These are phyloP conservation scores for Hecatera dysodea DNA, from an alignment of 2,888 invertebrate species.

Conservation along the genomic window DNA sequence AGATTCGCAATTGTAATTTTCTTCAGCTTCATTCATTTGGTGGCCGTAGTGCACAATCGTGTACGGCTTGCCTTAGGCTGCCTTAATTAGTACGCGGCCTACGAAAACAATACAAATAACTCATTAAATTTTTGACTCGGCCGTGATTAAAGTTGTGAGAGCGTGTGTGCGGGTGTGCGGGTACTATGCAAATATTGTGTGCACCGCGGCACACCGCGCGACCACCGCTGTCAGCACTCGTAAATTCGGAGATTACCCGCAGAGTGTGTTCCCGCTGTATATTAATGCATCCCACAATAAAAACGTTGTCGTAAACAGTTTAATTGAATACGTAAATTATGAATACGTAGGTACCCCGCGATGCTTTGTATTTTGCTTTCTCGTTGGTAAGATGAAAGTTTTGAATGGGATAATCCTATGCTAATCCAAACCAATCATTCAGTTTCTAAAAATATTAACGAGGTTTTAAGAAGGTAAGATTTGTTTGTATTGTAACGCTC, in stretches of 20 bases:
- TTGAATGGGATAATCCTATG: constrained; percentile 28
- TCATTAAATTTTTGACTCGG: constrained; percentile 57
- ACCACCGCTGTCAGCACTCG: constrained; percentile 60
- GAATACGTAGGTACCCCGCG: constrained; percentile 17
- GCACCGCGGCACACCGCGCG: constrained; percentile 41
- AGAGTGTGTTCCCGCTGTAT: constrained; percentile 56
- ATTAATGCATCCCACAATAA: constrained; percentile 58
- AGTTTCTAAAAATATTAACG: constrained; percentile 14
- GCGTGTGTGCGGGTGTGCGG: constrained; percentile 48
- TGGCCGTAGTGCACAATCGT: constrained; percentile 43
- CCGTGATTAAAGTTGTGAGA: constrained; percentile 62
- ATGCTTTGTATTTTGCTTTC: constrained; percentile 23
- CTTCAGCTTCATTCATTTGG: constrained; percentile 52
- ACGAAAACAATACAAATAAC: constrained; percentile 60
- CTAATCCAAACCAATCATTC: constrained; percentile 42
- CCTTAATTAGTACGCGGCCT: constrained; percentile 57
- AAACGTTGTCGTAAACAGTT: constrained; percentile 57
- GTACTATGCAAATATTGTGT: constrained; percentile 64
- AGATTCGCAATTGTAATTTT: constrained; percentile 54
- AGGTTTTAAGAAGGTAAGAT: constrained; percentile 6
- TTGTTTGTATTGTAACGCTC: constrained; percentile 23
- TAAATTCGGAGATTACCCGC: constrained; percentile 67
- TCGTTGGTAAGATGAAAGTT: constrained; percentile 19
- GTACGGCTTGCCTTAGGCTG: constrained; percentile 47
- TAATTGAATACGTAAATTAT: constrained; percentile 62